A percentile compares a stretch with the other conserved stretches of the same genome.
Conservation (phyloP, 2,888 invertebrate species). For the Lordiphosa andalusiaca region DNA sequence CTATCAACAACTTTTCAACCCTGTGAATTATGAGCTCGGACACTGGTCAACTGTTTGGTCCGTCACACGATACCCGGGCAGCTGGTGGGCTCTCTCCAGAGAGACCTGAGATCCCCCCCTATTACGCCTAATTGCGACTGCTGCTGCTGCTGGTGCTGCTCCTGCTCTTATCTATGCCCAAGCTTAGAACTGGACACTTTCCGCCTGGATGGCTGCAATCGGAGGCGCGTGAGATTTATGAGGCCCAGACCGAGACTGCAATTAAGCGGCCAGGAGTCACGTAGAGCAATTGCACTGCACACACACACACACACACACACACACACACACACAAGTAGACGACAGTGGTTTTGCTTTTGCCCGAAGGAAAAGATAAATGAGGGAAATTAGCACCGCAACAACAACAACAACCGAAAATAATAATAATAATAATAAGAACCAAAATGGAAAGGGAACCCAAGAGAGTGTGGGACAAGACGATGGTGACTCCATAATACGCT, state of each 20-base stretch:
- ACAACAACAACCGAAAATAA: slow-evolving; percentile 11
- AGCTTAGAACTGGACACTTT: slow-evolving; percentile 54
- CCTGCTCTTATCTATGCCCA: slow-evolving; percentile 42
- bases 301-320: slow-evolving; percentile 8
- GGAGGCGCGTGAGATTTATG: slow-evolving; percentile 70
- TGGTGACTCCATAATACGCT: not conserved
- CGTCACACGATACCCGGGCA: slow-evolving; percentile 51
- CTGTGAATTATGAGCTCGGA: slow-evolving; percentile 60
- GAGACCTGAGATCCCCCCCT: slow-evolving; percentile 27
- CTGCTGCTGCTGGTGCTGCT: no score
- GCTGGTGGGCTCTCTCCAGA: slow-evolving; percentile 36
- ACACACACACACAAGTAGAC: slow-evolving; percentile 3
- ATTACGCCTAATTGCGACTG: slow-evolving; percentile 43
- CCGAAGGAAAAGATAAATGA: slow-evolving; percentile 50
- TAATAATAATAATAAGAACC: slow-evolving; percentile 3
- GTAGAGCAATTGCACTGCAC: slow-evolving; percentile 26
- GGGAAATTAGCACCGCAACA: slow-evolving; percentile 49
- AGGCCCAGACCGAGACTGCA: slow-evolving; percentile 41
- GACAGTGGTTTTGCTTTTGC: not conserved
- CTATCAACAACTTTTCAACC: slow-evolving; percentile 30
- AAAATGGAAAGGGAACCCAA: slow-evolving; percentile 4
- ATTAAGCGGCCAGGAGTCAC: slow-evolving; percentile 46
- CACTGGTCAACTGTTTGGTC: slow-evolving; percentile 44
- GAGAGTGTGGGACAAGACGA: not conserved
- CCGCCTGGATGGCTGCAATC: slow-evolving; percentile 34